Base-by-base conservation (phyloP, 2,113 vertebrate species). In the Mirza zaza region DNA sequence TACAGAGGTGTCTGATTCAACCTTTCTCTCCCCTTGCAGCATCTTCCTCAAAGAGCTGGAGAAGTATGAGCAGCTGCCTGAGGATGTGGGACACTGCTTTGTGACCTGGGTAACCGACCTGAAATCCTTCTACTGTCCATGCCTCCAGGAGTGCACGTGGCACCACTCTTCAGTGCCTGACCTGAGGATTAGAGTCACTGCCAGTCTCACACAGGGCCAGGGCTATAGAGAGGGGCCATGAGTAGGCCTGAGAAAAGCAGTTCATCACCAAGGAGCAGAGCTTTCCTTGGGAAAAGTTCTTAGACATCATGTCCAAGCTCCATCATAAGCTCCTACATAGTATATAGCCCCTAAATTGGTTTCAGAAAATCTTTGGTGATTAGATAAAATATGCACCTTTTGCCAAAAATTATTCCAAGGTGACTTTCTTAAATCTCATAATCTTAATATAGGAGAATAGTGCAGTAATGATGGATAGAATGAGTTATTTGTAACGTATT, bases 11-110 rank as follows among this genome's bases (percentile, higher is more conserved):
- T 97, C 94, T 98, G 84, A 98, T 96, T 59, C 75, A 36, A 70
- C 59, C 12, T 98, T 27, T 98, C 36, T 98, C 73, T 97, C 67
- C 59, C 91, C 42, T 98, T 98, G 8, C 98, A 99, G 99, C 98
- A 99, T 99, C 98, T 99, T 99, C 97, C 98, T 99, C 87, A 99
- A 99, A 98, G 99, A 99, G 98, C 98, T 99, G 93, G 99, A 99
- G 98, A 99, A 99, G 98, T 99, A 99, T 0, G 99, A 99, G 96
- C 99, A 99, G 98, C 99, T 99, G 59, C 99, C 99, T 71, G 99
- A 99, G 94, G 99, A 99, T 68, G 99, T 99, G 81, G 99, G 99
- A 68, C 99, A 99, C 97, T 99, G 99, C 98, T 99, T 99, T 65
- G 99, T 99, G 97, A 99, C 99, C 96, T 99, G 99, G 99, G 99